phyloP scores from a whole-genome alignment of 2,888 invertebrate genomes.

The Calliphora vomitoria region DNA sequence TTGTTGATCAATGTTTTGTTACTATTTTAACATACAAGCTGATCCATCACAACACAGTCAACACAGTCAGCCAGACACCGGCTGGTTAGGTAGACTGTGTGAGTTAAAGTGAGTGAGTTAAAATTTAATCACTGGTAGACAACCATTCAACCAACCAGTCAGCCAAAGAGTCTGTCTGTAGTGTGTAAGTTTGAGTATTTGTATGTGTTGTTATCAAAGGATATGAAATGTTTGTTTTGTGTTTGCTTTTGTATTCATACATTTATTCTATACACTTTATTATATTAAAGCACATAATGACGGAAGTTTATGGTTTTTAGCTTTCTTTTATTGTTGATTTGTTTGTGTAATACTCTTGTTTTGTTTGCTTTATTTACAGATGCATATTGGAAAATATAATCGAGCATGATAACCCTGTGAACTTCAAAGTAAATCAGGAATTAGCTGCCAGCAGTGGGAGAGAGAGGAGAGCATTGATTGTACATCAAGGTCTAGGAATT shows the following conservation, averaged over 20 bases:
- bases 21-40: constrained; percentile 13
- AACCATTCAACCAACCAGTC: constrained; percentile 14
- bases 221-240: constrained; percentile 33
- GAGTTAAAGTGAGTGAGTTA: constrained; percentile 25
- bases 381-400: neutral
- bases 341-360: constrained; percentile 6
- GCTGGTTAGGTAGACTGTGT: neutral
- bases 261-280: constrained; percentile 31
- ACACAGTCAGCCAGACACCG: neutral
- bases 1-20: constrained; percentile 67
- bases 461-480: no score
- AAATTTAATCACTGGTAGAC: constrained; percentile 38
- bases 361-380: neutral
- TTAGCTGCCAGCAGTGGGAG: neutral
- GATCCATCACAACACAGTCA: constrained; percentile 45
- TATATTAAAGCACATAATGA: constrained; percentile 41
- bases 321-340: constrained; percentile 33
- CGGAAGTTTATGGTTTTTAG: constrained; percentile 60
- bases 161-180: neutral
- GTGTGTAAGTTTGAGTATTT: neutral
- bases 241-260: constrained; percentile 45
- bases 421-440: neutral
- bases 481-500: no score
- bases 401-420: no score
- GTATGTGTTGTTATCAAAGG: constrained; percentile 22